Base-by-base conservation (phyloP, 2,797 vertebrate species). In the Microchirus variegatus region DNA sequence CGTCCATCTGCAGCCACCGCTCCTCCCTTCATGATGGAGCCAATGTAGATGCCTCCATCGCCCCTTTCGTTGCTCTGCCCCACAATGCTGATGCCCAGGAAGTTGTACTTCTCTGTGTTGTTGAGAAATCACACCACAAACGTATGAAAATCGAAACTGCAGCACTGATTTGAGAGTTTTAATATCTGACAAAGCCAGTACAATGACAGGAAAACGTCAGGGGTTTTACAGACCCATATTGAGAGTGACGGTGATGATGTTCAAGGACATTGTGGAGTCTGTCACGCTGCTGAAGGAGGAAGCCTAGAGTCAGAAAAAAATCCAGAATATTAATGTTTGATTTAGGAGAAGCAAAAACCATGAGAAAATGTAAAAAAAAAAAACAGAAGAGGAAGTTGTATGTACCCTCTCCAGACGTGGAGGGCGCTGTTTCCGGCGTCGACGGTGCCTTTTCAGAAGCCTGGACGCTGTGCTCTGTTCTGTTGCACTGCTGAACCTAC, bases 251-350 rank as follows among this genome's bases (percentile, higher is more conserved):
- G 96, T 97, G 88, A 97, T 97, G 85, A 97, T 97, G 82, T 97
- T 97, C 67, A 97, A 82, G 13, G 96, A 97, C 96, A 97, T 97
- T 0, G 96, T 97, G 45, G 96, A 97, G 67, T 97, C 96, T 0
- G 96, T 97, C 77, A 97, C 95, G 0, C 96, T 97, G 88, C 96
- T 97, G 84, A 97, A 97, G 57, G 96, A 97, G 0, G 96, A 96
- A 0, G 95, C 93, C 96, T 97, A 85, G 0, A 67, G 60, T 5
- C n/a, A n/a, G 15, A 12, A 63, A 59, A 43, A 64, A 19, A 0
- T 17, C 22, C 22, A 1, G 10, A 9, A 45, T 5, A 17, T 17
- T 10, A 54, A 37, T 1, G 9, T 11, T 12, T 42, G 13, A 42
- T 41, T 57, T 4, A 7, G 2, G 37, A 9, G 3, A 1, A 15